Evolutionary conservation across 2,797 vertebrate genomes (phyloP).

Genomic region (Trichosurus vulpecula): DNA sequence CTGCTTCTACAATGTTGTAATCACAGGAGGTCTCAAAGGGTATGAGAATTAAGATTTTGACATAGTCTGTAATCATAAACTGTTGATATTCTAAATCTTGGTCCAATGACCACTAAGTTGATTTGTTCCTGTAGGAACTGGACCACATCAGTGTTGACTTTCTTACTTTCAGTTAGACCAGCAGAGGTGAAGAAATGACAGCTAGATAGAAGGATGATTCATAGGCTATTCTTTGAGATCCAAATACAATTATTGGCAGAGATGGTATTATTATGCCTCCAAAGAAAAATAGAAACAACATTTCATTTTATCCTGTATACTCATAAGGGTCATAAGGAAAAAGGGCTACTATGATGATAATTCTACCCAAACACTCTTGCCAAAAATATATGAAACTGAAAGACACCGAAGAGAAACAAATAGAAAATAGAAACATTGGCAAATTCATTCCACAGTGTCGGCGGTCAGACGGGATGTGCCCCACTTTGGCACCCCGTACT

Average conservation of each 20-base stretch:
- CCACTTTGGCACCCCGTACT: no score
- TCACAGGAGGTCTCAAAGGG: neutral
- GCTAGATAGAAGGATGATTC: neutral
- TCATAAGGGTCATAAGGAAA: neutral
- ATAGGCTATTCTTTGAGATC: neutral
- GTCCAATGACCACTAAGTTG: neutral
- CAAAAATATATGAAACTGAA: neutral
- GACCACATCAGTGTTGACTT: neutral
- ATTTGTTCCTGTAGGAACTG: neutral
- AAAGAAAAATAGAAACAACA: neutral
- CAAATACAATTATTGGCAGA: neutral
- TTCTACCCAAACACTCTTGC: neutral
- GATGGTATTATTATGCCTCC: neutral
- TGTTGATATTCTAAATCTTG: neutral
- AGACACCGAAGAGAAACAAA: neutral
- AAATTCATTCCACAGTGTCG: neutral
- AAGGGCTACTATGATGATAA: neutral
- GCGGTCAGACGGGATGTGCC: no score
- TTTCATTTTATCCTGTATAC: neutral
- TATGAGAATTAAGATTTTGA: neutral
- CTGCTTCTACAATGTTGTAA: neutral
- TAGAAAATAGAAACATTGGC: neutral
- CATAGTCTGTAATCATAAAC: neutral
- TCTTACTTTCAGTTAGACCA: neutral
- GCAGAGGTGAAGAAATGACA: neutral